Base-by-base conservation (phyloP, 2,888 invertebrate genomes). In the Drosophila acutilabella region DNA sequence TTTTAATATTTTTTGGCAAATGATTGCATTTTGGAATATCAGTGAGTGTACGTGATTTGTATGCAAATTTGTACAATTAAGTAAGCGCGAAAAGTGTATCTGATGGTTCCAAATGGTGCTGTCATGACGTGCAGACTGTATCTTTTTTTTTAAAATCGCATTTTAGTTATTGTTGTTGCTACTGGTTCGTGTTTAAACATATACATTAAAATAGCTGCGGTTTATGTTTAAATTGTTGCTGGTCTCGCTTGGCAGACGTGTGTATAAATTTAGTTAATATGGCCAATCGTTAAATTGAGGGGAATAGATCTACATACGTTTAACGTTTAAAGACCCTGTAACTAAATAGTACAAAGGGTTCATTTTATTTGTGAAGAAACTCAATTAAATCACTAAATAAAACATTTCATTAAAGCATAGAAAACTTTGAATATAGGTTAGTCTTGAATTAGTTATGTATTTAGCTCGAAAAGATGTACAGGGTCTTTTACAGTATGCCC, bases 171-270 rank as follows among this genome's bases (percentile, higher is more conserved):
- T 50, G 23, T 7, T 18, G 11, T 42, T 48, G 4, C 5, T 30
- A 2, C 14, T 78, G 53, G 64, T 64, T 79, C 64, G 51, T 69
- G 79, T 58, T 80, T 41, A 56, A 86, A 67, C 68, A 69, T 71
- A 41, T 58, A 75, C 81, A 80, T 83, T 82, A 72, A 82, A 82
- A 87, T 81, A 69, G 78, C 81, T 80, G 88, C 66, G 85, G 75
- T 69, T 56, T 65, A 60, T 64, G 52, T 73, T 67, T 58, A 69
- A 66, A 61, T 66, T 45, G 44, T 14, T 47, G 14, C 14, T 42
- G 53, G 74, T 79, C 53, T 23, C 59, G 79, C 71, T 69, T 79
- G 66, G 75, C 79, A 56, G 74, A 64, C 80, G 72, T 71, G 79
- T 75, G 59, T 52, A 81, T 87, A 81, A 70, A 84, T 71, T 85